These are phyloP conservation scores for Corythaixoides concolor DNA, from an alignment of 2,113 vertebrate genomes.

Conservation along the genomic window DNA sequence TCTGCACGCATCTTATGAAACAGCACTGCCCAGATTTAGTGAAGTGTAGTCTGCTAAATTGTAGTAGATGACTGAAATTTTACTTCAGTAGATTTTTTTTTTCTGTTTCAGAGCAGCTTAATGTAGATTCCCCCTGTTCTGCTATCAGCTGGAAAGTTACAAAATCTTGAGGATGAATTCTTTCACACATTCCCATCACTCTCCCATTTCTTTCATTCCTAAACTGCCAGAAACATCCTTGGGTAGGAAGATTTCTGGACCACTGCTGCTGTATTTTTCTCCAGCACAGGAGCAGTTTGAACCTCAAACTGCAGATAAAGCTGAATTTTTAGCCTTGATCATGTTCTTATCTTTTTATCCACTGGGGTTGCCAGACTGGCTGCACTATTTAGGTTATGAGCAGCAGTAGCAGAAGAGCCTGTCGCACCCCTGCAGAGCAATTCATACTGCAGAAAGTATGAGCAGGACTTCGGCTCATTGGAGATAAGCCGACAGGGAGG, in stretches of 20 bases:
- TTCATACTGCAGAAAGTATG: rapidly evolving
- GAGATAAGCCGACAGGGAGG: background rate
- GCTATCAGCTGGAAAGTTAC: background rate
- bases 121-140: background rate
- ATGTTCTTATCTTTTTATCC: background rate
- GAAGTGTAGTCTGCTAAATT: background rate
- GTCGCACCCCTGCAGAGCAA: background rate
- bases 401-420: background rate
- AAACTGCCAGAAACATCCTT: background rate
- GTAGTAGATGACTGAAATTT: background rate
- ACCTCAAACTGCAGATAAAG: background rate
- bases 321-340: background rate
- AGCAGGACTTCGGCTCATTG: background rate
- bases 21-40: background rate
- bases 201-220: background rate
- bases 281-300: background rate
- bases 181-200: background rate
- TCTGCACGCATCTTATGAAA: background rate
- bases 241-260: background rate
- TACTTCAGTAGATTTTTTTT: background rate
- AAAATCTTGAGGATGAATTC: background rate
- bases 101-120: background rate
- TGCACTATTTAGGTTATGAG: background rate
- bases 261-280: background rate
- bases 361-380: background rate